Conservation (phyloP, 2,113 vertebrate genomes). For the Cephalophus harveyi region DNA sequence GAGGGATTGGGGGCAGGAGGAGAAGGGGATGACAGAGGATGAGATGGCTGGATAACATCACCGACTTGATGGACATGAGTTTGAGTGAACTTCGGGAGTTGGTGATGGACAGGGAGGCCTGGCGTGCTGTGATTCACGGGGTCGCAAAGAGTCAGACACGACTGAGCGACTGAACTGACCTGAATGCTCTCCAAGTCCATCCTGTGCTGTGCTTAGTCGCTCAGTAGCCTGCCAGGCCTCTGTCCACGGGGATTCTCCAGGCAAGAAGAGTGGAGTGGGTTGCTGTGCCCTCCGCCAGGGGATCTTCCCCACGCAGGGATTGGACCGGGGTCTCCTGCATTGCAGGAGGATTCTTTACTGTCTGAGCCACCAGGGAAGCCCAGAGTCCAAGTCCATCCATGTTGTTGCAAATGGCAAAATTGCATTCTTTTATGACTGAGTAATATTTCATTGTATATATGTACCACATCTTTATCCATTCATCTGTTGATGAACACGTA, state of each 20-base stretch:
- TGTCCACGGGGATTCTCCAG: background rate
- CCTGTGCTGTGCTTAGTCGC: background rate
- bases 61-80: too few relatives aligned
- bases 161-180: fast-evolving
- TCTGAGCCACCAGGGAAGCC: background rate
- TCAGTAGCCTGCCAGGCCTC: background rate
- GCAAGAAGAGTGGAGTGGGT: background rate
- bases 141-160: fast-evolving
- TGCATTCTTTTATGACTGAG: background rate
- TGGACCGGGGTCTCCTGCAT: background rate
- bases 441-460: background rate
- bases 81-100: too few relatives aligned
- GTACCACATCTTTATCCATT: background rate
- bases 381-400: background rate
- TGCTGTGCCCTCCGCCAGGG: background rate
- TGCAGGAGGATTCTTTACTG: background rate
- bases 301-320: fast-evolving
- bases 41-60: too few relatives aligned
- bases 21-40: too few relatives aligned
- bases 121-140: too few relatives aligned
- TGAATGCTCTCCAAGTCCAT: background rate
- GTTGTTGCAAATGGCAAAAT: background rate
- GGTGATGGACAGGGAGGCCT: too few relatives aligned
- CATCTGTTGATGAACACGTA: background rate
- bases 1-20: too few relatives aligned